Conservation (phyloP, 2,797 vertebrate species). For the Manis javanica region DNA sequence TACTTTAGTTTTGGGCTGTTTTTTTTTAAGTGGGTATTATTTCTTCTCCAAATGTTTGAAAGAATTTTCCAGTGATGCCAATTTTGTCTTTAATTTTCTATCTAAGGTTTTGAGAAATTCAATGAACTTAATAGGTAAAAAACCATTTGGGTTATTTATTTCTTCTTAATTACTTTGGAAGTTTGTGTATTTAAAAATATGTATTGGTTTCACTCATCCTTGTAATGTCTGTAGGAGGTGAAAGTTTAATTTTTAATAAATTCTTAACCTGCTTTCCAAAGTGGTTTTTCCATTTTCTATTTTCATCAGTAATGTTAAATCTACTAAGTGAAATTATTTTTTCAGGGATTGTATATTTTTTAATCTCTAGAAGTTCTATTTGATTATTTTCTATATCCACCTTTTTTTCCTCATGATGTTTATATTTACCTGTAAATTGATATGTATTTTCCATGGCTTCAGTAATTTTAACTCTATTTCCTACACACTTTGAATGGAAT, state of each 20-base stretch:
- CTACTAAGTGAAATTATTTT: background rate
- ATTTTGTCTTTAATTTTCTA: background rate
- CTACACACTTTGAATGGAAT: background rate
- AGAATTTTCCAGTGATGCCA: background rate
- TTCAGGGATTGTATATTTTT: background rate
- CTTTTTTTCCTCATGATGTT: background rate
- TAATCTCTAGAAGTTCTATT: background rate
- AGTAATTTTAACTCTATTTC: background rate
- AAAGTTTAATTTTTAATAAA: background rate
- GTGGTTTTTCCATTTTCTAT: background rate
- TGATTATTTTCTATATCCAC: background rate
- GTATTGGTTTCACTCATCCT: background rate
- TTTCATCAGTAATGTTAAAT: background rate
- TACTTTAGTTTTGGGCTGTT: background rate
- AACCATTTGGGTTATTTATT: background rate
- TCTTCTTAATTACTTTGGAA: background rate
- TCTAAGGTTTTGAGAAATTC: background rate
- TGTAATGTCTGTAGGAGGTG: background rate
- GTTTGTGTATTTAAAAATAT: background rate
- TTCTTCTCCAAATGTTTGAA: background rate
- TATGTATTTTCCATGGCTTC: background rate
- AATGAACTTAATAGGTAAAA: background rate
- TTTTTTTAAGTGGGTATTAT: background rate
- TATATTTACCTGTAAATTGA: background rate
- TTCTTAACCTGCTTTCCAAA: background rate